A percentile compares a stretch with the other conserved stretches of the same genome.
phyloP scores from a whole-genome alignment of 2,797 vertebrate species.

The Chromis chromis region DNA sequence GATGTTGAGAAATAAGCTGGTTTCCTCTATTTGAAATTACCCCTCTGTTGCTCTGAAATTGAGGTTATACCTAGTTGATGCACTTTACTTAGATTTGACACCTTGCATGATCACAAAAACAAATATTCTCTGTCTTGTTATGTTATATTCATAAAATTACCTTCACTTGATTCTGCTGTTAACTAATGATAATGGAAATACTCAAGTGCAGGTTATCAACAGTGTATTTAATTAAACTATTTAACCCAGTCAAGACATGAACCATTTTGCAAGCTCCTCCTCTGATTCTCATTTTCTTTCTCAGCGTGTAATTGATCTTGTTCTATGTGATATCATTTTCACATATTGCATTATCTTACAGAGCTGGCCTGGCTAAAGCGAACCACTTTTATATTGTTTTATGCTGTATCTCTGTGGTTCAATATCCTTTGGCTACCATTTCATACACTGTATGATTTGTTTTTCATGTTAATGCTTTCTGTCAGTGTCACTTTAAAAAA shows the following conservation, averaged over 20 bases:
- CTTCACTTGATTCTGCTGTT: neutral
- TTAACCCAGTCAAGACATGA: neutral
- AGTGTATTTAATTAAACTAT: neutral
- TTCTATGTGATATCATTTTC: constrained; percentile 16
- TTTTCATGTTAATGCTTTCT: too few species aligned
- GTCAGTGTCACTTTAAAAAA: neutral
- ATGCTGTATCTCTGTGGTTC: neutral
- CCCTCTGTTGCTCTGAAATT: too few species aligned
- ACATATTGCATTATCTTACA: constrained; percentile 6
- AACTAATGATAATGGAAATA: too few species aligned
- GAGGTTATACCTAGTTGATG: too few species aligned
- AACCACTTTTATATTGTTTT: constrained; percentile 1
- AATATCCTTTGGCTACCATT: too few species aligned
- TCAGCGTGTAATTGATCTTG: constrained; percentile 19
- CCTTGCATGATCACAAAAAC: too few species aligned
- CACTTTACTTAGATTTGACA: too few species aligned
- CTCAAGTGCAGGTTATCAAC: neutral
- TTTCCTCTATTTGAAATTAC: too few species aligned
- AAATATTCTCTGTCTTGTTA: too few species aligned
- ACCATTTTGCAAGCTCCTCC: constrained; percentile 1
- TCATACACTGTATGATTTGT: neutral
- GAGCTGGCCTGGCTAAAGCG: neutral
- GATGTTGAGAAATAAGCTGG: too few species aligned
- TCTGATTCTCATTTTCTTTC: constrained; percentile 13
- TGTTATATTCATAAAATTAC: neutral